Conservation (phyloP, 2,797 vertebrate species). For the Cetoscarus ocellatus region DNA sequence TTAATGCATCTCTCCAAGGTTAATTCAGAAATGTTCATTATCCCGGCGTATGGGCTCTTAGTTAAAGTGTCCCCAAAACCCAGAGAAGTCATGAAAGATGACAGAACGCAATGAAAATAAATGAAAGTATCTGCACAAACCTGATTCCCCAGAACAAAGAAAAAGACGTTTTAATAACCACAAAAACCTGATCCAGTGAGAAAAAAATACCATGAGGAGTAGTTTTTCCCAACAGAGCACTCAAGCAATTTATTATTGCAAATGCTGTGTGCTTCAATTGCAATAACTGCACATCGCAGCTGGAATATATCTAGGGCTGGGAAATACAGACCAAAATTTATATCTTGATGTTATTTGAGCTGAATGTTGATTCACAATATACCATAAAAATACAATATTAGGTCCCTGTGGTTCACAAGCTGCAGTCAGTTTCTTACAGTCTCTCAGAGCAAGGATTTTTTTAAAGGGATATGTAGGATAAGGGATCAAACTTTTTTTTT, state of each 20-base stretch:
- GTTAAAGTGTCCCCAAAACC: conserved; percentile 65
- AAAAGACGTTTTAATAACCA: conserved; percentile 1
- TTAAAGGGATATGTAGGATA: no score
- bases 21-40: conserved; percentile 74
- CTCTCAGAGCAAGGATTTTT: no score
- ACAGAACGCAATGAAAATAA: conserved; percentile 50
- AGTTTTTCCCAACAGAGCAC: not conserved
- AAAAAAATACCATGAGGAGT: not conserved
- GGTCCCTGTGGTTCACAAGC: no score
- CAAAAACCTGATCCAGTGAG: not conserved
- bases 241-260: not conserved
- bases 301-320: no score
- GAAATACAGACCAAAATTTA: no score
- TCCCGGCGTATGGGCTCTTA: conserved; percentile 37
- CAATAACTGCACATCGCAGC: no score
- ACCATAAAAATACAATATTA: no score
- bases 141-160: conserved; percentile 7
- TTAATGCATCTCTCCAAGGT: conserved; percentile 70
- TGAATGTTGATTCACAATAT: no score
- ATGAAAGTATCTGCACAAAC: conserved; percentile 32
- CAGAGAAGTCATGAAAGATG: conserved; percentile 57
- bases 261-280: no score
- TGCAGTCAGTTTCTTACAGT: no score
- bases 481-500: no score
- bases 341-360: no score